These are phyloP conservation scores for Kobus ellipsiprymnus DNA, from an alignment of 2,113 vertebrate genomes.

Conservation along the genomic window DNA sequence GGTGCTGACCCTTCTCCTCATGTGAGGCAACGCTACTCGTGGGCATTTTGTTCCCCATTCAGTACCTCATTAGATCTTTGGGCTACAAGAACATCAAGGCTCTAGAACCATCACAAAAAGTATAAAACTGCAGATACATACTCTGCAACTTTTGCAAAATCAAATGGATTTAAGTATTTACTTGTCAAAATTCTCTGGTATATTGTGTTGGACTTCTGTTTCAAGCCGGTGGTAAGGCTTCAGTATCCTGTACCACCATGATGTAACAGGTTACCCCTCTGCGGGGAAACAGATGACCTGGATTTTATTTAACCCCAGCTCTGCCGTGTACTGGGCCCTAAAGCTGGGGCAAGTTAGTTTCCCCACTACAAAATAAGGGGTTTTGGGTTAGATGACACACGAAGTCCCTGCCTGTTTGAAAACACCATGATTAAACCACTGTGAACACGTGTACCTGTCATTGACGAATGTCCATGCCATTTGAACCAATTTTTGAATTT, in stretches of 20 bases:
- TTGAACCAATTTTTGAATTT: conserved; percentile 98
- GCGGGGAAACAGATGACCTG: background rate
- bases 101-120: background rate
- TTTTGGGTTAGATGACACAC: background rate
- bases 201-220: background rate
- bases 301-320: background rate
- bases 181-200: background rate
- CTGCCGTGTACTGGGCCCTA: background rate
- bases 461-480: conserved; percentile 99
- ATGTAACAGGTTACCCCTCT: background rate
- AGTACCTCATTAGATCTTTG: background rate
- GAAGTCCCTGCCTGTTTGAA: background rate
- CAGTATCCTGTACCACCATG: background rate
- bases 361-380: background rate
- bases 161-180: background rate
- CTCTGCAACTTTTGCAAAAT: background rate
- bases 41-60: background rate
- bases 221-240: background rate
- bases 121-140: background rate
- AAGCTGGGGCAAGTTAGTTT: background rate
- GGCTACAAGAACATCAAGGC: background rate
- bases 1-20: background rate
- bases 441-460: conserved; percentile 82
- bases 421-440: background rate
- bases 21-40: too few relatives aligned